These are phyloP conservation scores for Timema cristinae DNA, from an alignment of 2,888 invertebrate species.

Conservation along the genomic window DNA sequence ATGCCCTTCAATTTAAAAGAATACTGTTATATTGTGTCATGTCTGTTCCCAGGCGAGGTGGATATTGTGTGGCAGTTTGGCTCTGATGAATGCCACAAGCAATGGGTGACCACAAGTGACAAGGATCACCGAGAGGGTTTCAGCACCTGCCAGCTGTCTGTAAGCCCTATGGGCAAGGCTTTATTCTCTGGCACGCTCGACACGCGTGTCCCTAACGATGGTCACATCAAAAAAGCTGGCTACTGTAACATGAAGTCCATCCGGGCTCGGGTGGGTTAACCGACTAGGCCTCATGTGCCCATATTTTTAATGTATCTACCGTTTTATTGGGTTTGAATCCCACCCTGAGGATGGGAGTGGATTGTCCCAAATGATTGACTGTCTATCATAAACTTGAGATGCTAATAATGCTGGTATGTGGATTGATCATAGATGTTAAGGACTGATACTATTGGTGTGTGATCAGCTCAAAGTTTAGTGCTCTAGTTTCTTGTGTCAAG, in stretches of 20 bases:
- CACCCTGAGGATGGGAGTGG: too few relatives aligned
- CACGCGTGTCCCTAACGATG: conserved; percentile 73
- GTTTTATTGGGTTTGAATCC: too few relatives aligned
- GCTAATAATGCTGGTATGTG: too few relatives aligned
- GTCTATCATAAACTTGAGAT: too few relatives aligned
- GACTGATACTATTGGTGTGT: too few relatives aligned
- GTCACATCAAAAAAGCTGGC: conserved; percentile 69
- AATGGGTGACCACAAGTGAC: conserved; percentile 73
- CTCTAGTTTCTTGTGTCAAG: too few relatives aligned
- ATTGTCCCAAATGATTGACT: too few relatives aligned
- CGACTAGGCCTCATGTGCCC: not conserved
- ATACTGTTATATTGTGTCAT: too few relatives aligned
- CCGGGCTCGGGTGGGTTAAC: conserved; percentile 56
- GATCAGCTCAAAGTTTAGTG: too few relatives aligned
- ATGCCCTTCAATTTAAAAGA: too few relatives aligned
- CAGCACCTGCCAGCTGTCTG: conserved; percentile 61
- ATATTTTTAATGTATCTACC: too few relatives aligned
- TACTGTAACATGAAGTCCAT: conserved; percentile 75
- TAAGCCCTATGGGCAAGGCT: conserved; percentile 65
- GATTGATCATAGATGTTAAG: too few relatives aligned
- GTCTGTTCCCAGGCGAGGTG: conserved; percentile 56
- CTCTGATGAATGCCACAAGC: conserved; percentile 56
- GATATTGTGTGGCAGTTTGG: conserved; percentile 71
- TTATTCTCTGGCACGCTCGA: conserved; percentile 68
- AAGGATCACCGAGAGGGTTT: conserved; percentile 75